These are phyloP conservation scores for Cheilosia variabilis DNA, from an alignment of 2,888 invertebrate species.

Conservation along the genomic window DNA sequence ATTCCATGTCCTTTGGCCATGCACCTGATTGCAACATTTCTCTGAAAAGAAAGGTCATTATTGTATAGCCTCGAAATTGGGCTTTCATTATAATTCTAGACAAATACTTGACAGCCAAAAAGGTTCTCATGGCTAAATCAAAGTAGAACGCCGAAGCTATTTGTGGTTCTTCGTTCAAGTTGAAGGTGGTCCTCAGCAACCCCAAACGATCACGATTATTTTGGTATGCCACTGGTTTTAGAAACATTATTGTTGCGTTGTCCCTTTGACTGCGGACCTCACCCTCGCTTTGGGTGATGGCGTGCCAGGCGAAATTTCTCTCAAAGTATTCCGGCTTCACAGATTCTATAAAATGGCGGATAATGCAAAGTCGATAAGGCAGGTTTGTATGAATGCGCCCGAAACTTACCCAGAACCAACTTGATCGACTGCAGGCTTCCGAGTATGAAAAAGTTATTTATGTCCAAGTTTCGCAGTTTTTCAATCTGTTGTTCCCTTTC, in stretches of 20 bases:
- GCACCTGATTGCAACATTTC: slow-evolving; percentile 89
- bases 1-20: slow-evolving; percentile 90
- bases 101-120: slow-evolving; percentile 89
- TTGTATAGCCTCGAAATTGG: not conserved
- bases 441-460: slow-evolving; percentile 94
- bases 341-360: slow-evolving; percentile 83
- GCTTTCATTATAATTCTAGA: not conserved
- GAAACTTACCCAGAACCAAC: slow-evolving; percentile 86
- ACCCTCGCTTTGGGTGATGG: slow-evolving; percentile 90
- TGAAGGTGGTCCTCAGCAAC: slow-evolving; percentile 88
- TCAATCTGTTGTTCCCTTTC: slow-evolving; percentile 87
- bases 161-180: slow-evolving; percentile 88
- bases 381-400: not conserved
- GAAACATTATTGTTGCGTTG: slow-evolving; percentile 90
- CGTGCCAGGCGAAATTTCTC: slow-evolving; percentile 94
- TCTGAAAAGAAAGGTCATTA: slow-evolving; percentile 82
- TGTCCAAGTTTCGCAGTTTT: slow-evolving; percentile 91
- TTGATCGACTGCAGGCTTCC: slow-evolving; percentile 90
- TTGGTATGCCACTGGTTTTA: slow-evolving; percentile 89
- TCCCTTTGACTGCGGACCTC: slow-evolving; percentile 90
- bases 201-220: slow-evolving; percentile 89
- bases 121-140: slow-evolving; percentile 90
- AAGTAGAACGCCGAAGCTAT: slow-evolving; percentile 94
- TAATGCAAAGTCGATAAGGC: not conserved
- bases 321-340: slow-evolving; percentile 91